Evolutionary conservation across 2,797 vertebrate genomes (phyloP), one percentile per base, ranked within the genome.

Genomic region (Anguilla pacifica): DNA sequence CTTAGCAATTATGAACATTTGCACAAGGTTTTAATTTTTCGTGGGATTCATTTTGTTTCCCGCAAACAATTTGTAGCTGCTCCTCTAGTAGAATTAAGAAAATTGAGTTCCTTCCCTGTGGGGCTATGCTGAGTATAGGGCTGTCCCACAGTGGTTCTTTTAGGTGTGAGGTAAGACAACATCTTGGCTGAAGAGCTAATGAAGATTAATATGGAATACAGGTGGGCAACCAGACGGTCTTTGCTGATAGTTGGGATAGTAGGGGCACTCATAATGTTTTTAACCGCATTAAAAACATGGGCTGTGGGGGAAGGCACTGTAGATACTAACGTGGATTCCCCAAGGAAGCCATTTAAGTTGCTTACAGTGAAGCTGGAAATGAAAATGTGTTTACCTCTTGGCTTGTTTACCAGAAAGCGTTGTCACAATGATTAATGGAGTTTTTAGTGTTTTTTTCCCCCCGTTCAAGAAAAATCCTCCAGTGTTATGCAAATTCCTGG

Each of bases 11-110:
- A 86, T 72, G 88, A 86, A 89, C 88, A 87, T 90, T 91, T 88
- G 84, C 88, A 86, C 84, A 81, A 87, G 28, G 87, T 87, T 87
- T 91, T 88, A 86, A 89, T 92, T 90, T 91, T 90, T 89, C 88
- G 91, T 89, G 88, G 85, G 89, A 90, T 91, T 91, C 89, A 88
- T 85, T 83, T 88, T 81, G 84, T 85, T 88, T 89, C 90, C 89
- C 90, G 89, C 89, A 43, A 43, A 79, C 43, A 10, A 74, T 6
- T 49, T 46, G 31, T 28, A 3, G 25, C 84, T 10, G 84, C 87
- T 87, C 82, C 88, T 90, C 53, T 87, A 22, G 79, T 90, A 88
- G 88, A 90, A 93, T 91, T 89, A 90, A 91, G 89, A 84, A 92
- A 93, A 91, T 91, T 85, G 90, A 85, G 83, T 86, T 89, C 85